Evolutionary conservation across 64 coral and sea anemone species (phyloP).

Genomic region (Stichodactyla mertensii): DNA sequence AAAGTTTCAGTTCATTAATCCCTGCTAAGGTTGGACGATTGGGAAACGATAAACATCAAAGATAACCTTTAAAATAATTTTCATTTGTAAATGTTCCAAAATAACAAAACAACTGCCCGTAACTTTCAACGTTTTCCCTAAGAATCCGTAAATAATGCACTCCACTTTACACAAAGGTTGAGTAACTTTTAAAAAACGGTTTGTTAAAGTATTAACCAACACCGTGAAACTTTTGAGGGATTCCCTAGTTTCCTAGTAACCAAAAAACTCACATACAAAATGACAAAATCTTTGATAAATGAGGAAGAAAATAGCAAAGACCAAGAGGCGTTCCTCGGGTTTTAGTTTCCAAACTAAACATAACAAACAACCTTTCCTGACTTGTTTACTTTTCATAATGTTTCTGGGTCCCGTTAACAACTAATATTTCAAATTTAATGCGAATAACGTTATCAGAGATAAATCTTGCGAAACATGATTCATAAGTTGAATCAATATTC

Average conservation of each 20-base stretch:
- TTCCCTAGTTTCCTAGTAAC: not conserved
- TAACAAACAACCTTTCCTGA: not conserved
- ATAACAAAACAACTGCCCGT: not conserved
- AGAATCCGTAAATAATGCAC: slow-evolving; percentile 14
- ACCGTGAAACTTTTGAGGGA: not conserved
- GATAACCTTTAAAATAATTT: not conserved
- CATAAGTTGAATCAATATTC: slow-evolving; percentile 12
- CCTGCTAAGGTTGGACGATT: no score
- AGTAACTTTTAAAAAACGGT: not conserved
- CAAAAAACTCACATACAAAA: not conserved
- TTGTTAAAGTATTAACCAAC: not conserved
- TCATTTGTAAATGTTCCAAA: not conserved
- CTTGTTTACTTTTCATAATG: slow-evolving; percentile 27
- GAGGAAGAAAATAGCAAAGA: not conserved
- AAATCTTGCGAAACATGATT: slow-evolving; percentile 3
- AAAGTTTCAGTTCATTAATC: not conserved
- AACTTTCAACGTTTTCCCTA: not conserved
- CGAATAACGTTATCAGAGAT: slow-evolving; percentile 11
- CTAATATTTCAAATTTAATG: slow-evolving; percentile 18
- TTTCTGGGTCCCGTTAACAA: slow-evolving; percentile 17
- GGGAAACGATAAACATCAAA: not conserved
- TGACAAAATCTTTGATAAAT: not conserved
- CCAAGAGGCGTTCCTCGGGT: not conserved
- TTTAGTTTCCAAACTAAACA: slow-evolving; percentile 17
- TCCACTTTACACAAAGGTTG: not conserved